These are phyloP conservation scores for Alces alces DNA, from an alignment of 2,113 vertebrate genomes.

Conservation along the genomic window DNA sequence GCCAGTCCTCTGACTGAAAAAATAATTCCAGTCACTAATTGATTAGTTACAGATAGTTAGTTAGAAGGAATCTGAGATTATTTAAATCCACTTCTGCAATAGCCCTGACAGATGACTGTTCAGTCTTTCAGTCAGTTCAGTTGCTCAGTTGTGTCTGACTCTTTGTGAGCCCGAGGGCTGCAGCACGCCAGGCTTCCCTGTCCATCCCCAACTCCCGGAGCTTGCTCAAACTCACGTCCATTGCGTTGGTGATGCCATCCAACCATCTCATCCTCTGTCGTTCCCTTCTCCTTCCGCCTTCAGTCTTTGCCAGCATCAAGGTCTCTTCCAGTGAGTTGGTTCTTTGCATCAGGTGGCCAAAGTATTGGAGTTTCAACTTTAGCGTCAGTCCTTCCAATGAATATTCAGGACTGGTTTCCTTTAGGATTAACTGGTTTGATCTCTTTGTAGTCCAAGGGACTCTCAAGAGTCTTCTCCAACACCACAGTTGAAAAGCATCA, in stretches of 20 bases:
- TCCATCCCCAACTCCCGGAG: background rate
- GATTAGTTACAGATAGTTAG: slow-evolving; percentile 3
- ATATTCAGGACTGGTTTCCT: background rate
- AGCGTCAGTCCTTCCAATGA: background rate
- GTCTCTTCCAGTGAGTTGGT: background rate
- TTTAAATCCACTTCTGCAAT: background rate
- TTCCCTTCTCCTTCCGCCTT: background rate
- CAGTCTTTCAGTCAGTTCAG: background rate
- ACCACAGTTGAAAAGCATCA: background rate
- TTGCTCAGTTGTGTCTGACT: background rate
- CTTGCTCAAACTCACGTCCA: background rate
- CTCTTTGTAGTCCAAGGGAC: background rate
- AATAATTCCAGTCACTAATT: background rate
- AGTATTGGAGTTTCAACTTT: background rate
- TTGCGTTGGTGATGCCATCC: background rate
- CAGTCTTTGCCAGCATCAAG: background rate
- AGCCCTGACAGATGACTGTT: background rate
- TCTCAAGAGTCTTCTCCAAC: background rate
- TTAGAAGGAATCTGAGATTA: slow-evolving; percentile 16
- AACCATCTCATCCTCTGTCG: background rate
- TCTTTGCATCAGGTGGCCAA: background rate
- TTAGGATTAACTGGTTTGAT: background rate
- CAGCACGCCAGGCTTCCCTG: background rate
- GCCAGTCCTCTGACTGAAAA: background rate
- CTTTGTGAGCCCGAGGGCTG: background rate